A percentile compares a stretch with the other conserved stretches of the same genome.
Evolutionary conservation across 2,888 invertebrate genomes (phyloP).

Genomic region (Polydesmus complanatus): DNA sequence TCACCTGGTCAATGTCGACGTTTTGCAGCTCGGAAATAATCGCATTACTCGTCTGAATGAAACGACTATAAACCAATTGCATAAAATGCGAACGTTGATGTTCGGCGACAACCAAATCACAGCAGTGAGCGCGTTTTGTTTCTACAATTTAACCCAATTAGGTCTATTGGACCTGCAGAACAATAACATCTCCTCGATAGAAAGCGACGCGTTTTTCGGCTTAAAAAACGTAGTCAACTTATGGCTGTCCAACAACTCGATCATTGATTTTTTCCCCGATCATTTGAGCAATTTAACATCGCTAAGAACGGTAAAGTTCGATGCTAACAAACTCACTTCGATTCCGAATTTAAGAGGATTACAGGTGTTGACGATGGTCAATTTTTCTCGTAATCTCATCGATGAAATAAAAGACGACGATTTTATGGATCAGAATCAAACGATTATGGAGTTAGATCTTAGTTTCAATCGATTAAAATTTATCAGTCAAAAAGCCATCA

Average conservation of each 20-base stretch:
- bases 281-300: background rate
- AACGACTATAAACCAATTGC: background rate
- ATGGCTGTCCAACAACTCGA: background rate
- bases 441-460: background rate
- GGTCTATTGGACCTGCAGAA: background rate
- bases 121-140: background rate
- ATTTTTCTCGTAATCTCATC: background rate
- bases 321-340: background rate
- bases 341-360: background rate
- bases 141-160: background rate
- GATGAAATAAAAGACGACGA: background rate
- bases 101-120: background rate
- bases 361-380: background rate
- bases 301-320: background rate
- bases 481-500: background rate
- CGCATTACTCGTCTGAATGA: background rate
- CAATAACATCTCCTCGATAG: background rate
- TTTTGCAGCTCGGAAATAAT: background rate
- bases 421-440: background rate
- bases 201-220: background rate
- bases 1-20: background rate
- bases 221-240: background rate
- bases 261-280: background rate
- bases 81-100: background rate
- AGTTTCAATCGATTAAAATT: background rate